phyloP scores from a whole-genome alignment of 35 echinoderm and acorn worm genomes.

The Apostichopus parvimensis region DNA sequence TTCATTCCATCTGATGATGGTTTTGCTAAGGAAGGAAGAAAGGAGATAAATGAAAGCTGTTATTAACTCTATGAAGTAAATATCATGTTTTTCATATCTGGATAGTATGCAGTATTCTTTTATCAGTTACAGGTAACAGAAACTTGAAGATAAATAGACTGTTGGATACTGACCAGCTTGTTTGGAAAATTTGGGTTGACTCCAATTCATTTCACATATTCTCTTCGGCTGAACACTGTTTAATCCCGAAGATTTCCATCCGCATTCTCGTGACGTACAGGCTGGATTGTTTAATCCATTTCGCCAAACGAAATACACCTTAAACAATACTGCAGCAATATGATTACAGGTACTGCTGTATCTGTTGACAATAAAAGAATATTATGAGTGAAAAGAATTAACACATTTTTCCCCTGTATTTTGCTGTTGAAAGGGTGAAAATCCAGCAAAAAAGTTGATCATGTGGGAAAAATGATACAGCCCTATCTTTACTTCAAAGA shows the following conservation, averaged over 20 bases:
- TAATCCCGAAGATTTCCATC: conserved; percentile 44
- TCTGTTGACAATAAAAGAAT: conserved; percentile 12
- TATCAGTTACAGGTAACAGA: too few species aligned
- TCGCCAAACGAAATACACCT: conserved; percentile 64
- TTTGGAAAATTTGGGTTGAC: conserved; percentile 51
- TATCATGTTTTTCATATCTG: too few species aligned
- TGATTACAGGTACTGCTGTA: conserved; percentile 61
- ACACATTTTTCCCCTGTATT: not conserved
- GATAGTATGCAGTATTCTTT: too few species aligned
- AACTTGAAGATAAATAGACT: too few species aligned
- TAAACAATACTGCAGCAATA: conserved; percentile 65
- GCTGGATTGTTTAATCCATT: conserved; percentile 71
- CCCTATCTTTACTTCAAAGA: too few species aligned
- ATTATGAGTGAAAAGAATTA: not conserved
- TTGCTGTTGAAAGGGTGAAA: not conserved
- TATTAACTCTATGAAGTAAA: too few species aligned
- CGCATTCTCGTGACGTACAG: conserved; percentile 61
- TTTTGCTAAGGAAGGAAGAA: too few species aligned
- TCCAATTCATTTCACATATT: conserved; percentile 53
- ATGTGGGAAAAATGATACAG: too few species aligned
- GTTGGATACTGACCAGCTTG: conserved; percentile 3
- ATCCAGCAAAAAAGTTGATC: too few species aligned
- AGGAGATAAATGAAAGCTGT: too few species aligned
- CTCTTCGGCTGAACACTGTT: conserved; percentile 31
- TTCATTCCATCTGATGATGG: too few species aligned